These are phyloP conservation scores for Sipha flava DNA, from an alignment of 1,140 invertebrate genomes.

Conservation along the genomic window DNA sequence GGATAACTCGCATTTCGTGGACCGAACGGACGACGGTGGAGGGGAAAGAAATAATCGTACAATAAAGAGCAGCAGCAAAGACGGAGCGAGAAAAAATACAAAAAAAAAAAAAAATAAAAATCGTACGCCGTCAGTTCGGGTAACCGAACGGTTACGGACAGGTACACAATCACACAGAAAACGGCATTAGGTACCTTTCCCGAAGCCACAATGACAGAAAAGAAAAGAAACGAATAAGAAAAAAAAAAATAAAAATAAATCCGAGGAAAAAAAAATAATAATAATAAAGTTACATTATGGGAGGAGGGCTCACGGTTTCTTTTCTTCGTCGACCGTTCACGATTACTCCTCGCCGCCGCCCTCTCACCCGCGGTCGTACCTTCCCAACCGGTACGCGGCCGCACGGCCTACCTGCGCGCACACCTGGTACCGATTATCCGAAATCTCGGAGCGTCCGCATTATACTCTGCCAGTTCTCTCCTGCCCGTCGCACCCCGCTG, in stretches of 20 bases:
- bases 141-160: slow-evolving; percentile 18
- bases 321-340: slow-evolving; percentile 11
- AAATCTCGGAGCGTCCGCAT: neutral
- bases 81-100: neutral
- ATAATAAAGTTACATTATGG: neutral
- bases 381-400: neutral
- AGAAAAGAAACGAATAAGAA: neutral
- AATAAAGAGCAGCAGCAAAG: neutral
- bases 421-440: slow-evolving; percentile 15
- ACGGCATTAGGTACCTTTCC: neutral
- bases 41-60: neutral
- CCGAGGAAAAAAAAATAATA: too few species aligned
- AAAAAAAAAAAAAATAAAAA: neutral
- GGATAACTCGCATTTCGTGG: too few species aligned
- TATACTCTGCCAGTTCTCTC: too few species aligned
- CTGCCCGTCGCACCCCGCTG: too few species aligned
- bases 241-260: neutral
- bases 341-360: neutral
- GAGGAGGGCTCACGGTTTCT: slow-evolving; percentile 1
- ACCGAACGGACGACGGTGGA: neutral
- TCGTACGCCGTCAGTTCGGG: neutral
- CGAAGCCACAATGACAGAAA: neutral
- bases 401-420: neutral
- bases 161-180: slow-evolving; percentile 4
- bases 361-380: neutral